Conservation (phyloP, 2,113 vertebrate genomes). For the Bufo bufo region DNA sequence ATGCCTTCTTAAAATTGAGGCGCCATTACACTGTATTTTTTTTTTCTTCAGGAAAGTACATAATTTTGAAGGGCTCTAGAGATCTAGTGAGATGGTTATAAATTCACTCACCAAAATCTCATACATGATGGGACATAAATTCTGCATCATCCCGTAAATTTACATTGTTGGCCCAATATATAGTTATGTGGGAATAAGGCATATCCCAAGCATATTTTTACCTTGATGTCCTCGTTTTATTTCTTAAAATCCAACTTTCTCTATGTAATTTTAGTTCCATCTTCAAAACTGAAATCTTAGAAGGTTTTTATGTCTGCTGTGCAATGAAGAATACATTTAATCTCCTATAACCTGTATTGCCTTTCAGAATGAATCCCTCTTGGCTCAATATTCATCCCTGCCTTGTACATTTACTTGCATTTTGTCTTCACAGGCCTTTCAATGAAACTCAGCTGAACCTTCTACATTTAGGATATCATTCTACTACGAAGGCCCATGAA, state of each 20-base stretch:
- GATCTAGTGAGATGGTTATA: not conserved
- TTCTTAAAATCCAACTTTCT: not conserved
- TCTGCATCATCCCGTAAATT: not conserved
- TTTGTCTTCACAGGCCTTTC: constrained; percentile 18
- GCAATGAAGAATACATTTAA: not conserved
- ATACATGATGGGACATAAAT: not conserved
- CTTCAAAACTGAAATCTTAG: not conserved
- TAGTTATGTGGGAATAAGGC: not conserved
- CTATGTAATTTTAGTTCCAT: not conserved
- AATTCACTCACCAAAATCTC: not conserved
- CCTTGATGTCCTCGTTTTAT: not conserved
- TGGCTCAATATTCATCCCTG: not conserved
- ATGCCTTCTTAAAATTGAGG: not conserved
- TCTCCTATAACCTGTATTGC: not conserved
- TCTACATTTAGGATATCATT: constrained; percentile 35
- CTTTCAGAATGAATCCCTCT: not conserved
- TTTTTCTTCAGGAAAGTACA: not conserved
- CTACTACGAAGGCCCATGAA: constrained; percentile 43
- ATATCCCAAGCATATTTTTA: not conserved
- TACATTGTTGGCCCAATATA: not conserved
- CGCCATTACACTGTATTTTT: not conserved
- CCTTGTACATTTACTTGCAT: not conserved
- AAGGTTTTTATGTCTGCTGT: not conserved
- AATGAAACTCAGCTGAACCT: constrained; percentile 29
- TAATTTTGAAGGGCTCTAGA: constrained; percentile 17